Percentiles rank a stretch among this genome's conserved stretches.
These are phyloP conservation scores for Diloba caeruleocephala DNA, from an alignment of 2,888 invertebrate species.

Conservation along the genomic window DNA sequence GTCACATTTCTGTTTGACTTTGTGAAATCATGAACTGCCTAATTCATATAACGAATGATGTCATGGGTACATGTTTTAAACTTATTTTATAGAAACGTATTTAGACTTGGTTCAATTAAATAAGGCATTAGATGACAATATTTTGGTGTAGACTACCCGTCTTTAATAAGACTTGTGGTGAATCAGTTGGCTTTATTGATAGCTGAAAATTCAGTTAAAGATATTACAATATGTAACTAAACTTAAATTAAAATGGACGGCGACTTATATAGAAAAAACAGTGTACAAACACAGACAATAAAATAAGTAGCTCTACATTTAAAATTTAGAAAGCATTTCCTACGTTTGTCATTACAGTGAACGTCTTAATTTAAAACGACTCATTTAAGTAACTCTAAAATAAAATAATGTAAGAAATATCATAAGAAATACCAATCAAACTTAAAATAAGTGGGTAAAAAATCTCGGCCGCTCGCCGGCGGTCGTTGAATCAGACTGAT, in stretches of 20 bases:
- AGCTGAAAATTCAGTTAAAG: no score
- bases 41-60: conserved; percentile 54
- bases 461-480: conserved; percentile 55
- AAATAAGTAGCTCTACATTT: conserved; percentile 1
- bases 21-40: conserved; percentile 64
- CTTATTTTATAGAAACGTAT: conserved; percentile 26
- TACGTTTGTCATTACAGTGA: conserved; percentile 24
- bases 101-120: no score
- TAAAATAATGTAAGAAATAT: conserved; percentile 44
- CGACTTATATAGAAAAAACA: background rate
- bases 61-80: conserved; percentile 31
- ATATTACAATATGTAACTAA: no score
- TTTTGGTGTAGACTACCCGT: no score
- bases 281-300: background rate
- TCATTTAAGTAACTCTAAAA: conserved; percentile 28
- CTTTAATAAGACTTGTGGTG: no score
- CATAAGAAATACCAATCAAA: conserved; percentile 46
- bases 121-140: no score
- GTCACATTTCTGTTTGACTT: conserved; percentile 71
- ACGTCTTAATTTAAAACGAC: conserved; percentile 44
- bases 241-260: no score
- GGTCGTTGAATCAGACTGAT: conserved; percentile 74
- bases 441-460: conserved; percentile 39
- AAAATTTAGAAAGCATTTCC: conserved; percentile 12
- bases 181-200: no score